Evolutionary conservation across 2,797 vertebrate genomes (phyloP).

Genomic region (Halcyon smyrnensis): DNA sequence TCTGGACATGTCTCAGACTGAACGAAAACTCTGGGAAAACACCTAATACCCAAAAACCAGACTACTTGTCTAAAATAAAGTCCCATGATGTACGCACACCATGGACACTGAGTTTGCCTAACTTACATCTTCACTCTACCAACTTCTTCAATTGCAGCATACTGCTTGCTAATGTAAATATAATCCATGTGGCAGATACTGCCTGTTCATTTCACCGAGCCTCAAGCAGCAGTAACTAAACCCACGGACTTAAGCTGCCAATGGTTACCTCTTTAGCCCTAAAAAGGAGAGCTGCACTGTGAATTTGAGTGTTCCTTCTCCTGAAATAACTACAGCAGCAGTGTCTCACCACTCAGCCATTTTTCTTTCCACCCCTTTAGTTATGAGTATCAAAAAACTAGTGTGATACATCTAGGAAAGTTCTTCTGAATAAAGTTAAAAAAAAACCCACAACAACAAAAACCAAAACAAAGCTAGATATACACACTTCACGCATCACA

Average conservation of each 20-base stretch:
- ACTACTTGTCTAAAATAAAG: neutral
- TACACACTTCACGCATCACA: neutral
- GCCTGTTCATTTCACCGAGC: neutral
- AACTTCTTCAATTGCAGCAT: neutral
- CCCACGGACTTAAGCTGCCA: neutral
- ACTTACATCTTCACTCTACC: neutral
- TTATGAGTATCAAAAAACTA: neutral
- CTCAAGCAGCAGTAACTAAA: neutral
- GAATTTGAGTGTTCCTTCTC: neutral
- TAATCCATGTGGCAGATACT: neutral
- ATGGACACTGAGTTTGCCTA: neutral
- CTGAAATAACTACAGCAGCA: neutral
- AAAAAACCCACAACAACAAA: neutral
- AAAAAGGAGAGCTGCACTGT: neutral
- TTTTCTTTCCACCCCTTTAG: neutral
- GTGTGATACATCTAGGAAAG: neutral
- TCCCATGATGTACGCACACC: fast-evolving
- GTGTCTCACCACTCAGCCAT: neutral
- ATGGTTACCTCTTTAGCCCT: neutral
- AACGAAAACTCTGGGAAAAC: neutral
- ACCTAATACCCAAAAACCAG: neutral
- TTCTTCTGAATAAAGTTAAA: neutral
- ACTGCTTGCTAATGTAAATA: neutral
- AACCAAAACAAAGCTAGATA: neutral
- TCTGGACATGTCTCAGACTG: neutral